Evolutionary conservation across 2,797 vertebrate genomes (phyloP), one percentile per base, ranked within the genome.

Genomic region (Pseudopleuronectes americanus): DNA sequence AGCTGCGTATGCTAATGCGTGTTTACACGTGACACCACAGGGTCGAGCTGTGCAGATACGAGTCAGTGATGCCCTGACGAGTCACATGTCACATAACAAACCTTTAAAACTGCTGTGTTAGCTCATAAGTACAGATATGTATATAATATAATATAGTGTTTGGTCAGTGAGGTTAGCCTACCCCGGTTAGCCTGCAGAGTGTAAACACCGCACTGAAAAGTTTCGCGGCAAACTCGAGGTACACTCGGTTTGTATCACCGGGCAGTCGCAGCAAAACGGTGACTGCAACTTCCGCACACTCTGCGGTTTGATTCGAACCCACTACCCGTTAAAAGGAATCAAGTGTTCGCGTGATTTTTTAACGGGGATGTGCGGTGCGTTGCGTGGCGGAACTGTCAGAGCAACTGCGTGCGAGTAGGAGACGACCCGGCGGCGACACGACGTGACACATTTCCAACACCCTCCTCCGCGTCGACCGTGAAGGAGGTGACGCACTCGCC

Each of bases 201-300:
- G 43, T 19, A 45, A 17, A 19, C 43, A 13, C 14, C 43, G 5
- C 43, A 45, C 43, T 38, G 17, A 45, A 45, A 65, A 12, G 66
- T 74, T 84, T 88, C 81, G 68, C 87, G 84, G 81, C 45, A 78
- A 68, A 71, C 57, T 58, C 7, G 13, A 53, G 83, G 74, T 65
- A 38, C 76, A 62, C 79, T 84, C 68, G 69, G 3, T 85, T 86
- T 85, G 43, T 17, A 7, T 23, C 59, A 74, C 75, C 58, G 0
- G 16, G 43, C 64, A 58, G 12, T 76, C 68, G 24, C 54, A 3
- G 56, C 23, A 6, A 9, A 9, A 2, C n/a, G n/a, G 47, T 48
- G 47, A 9, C 47, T 0, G 17, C 38, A 19, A 36, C 71, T 57
- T 28, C 48, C 3, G 28, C 38, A 0, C 2, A 7, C 8, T 48